Percentiles rank a stretch among this genome's conserved stretches.
Conservation (phyloP, 2,113 vertebrate genomes). For the Sitta europaea region DNA sequence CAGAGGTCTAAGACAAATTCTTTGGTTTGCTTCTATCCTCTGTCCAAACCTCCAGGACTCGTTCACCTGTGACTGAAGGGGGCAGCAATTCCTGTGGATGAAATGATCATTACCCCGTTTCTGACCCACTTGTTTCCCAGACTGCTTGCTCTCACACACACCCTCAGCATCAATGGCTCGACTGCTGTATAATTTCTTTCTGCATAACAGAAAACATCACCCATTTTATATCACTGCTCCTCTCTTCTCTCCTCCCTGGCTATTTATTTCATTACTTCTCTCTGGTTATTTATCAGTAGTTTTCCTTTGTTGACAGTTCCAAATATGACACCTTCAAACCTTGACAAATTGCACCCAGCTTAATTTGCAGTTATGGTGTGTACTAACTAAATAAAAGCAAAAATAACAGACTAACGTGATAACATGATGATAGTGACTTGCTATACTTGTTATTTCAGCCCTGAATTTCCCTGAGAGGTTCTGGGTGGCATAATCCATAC, state of each 20-base stretch:
- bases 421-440: neutral
- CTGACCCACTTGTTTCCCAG: neutral
- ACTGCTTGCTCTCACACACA: neutral
- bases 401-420: neutral
- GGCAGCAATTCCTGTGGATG: neutral
- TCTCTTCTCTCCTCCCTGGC: neutral
- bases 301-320: neutral
- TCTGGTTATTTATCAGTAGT: neutral
- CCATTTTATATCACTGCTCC: neutral
- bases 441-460: neutral
- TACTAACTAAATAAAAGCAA: neutral
- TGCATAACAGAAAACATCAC: neutral
- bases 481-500: neutral
- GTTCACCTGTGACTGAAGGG: neutral
- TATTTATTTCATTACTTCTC: neutral
- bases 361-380: neutral
- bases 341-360: neutral
- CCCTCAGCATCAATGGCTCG: accelerated
- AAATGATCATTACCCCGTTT: neutral
- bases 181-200: neutral
- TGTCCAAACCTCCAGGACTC: neutral
- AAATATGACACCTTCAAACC: neutral
- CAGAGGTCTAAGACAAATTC: neutral
- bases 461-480: neutral
- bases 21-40: neutral